These are phyloP conservation scores for Valencia hispanica DNA, from an alignment of 2,797 vertebrate species.

Conservation along the genomic window DNA sequence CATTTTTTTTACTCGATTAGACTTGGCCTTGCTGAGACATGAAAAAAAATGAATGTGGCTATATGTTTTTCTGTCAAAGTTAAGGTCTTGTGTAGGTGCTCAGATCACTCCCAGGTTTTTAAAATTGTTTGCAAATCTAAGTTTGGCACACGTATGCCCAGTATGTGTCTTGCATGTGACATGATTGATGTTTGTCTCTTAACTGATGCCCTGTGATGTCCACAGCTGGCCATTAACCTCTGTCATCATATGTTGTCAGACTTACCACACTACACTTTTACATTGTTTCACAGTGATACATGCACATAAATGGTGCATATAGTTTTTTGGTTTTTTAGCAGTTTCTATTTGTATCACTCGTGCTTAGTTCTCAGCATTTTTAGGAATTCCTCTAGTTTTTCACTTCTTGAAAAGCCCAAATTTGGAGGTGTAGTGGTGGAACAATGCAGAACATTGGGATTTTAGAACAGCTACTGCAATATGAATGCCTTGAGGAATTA, in stretches of 20 bases:
- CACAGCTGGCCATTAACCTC: slow-evolving; percentile 45
- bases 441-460: neutral
- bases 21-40: slow-evolving; percentile 64
- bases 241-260: slow-evolving; percentile 16
- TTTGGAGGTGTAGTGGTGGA: neutral
- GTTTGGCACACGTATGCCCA: slow-evolving; percentile 49
- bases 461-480: neutral
- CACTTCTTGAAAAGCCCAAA: neutral
- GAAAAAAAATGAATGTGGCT: slow-evolving; percentile 61
- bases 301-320: neutral
- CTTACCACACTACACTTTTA: slow-evolving; percentile 11
- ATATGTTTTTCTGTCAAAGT: slow-evolving; percentile 67
- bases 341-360: neutral
- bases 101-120: slow-evolving; percentile 36
- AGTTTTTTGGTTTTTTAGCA: neutral
- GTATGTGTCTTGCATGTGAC: slow-evolving; percentile 58
- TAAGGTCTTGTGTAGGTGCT: slow-evolving; percentile 40
- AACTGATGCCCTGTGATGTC: slow-evolving; percentile 54
- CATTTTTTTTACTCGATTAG: slow-evolving; percentile 68
- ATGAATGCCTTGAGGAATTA: neutral
- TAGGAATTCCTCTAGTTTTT: neutral
- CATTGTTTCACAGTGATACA: slow-evolving; percentile 6
- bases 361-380: neutral
- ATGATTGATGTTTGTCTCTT: slow-evolving; percentile 61
- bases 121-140: slow-evolving; percentile 46